Conservation (phyloP, 2,113 vertebrate genomes). For the Camelus dromedarius region DNA sequence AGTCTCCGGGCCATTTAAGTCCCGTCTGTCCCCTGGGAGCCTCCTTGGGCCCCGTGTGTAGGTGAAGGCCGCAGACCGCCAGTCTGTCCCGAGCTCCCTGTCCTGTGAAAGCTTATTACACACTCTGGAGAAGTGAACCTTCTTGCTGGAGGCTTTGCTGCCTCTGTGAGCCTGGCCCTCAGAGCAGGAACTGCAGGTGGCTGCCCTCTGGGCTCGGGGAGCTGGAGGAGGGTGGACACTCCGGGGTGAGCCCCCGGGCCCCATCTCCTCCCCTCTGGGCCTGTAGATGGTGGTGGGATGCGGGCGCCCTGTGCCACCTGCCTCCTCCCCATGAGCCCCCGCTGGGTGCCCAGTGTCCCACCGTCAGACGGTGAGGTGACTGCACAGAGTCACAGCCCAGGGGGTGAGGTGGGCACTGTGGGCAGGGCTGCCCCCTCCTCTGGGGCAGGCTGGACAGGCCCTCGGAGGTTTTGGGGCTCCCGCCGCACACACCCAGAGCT, state of each 20-base stretch:
- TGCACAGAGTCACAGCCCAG: too few species aligned
- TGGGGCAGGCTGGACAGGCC: background rate
- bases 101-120: background rate
- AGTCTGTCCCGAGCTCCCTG: too few species aligned
- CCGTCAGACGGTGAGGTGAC: background rate
- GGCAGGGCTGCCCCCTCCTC: background rate
- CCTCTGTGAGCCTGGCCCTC: background rate
- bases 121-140: background rate
- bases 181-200: background rate
- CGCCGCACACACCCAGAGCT: accelerated
- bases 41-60: accelerated
- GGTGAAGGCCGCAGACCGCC: background rate
- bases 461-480: background rate
- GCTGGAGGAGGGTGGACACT: too few species aligned
- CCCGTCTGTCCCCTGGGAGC: background rate
- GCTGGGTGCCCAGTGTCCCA: background rate
- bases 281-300: constrained; percentile 92
- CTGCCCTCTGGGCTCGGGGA: background rate
- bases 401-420: too few species aligned
- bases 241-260: background rate
- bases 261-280: constrained; percentile 81
- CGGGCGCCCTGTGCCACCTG: background rate
- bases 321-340: background rate
- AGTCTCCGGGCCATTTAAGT: background rate
- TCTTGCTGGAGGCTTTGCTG: too few species aligned